A percentile compares a stretch with the other conserved stretches of the same genome.
Conservation (phyloP, 2,888 invertebrate genomes). For the Habrosyne pyritoides region DNA sequence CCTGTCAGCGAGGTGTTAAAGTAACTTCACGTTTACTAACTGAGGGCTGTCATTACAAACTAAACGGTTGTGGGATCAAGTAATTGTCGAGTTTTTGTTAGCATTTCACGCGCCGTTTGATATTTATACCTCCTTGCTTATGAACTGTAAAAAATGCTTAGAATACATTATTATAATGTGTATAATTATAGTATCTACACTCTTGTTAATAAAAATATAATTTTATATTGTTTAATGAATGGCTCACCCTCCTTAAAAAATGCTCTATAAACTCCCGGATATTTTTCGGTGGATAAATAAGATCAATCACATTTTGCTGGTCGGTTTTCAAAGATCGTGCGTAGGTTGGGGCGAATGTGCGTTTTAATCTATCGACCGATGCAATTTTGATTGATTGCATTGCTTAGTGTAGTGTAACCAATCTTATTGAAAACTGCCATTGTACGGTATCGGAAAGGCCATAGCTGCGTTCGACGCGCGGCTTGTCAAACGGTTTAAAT, state of each 20-base stretch:
- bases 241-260: no score
- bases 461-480: slow-evolving; percentile 74
- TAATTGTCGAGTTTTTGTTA: slow-evolving; percentile 61
- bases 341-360: slow-evolving; percentile 57
- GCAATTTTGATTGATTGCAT: slow-evolving; percentile 83
- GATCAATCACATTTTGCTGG: background rate
- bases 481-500: slow-evolving; percentile 81
- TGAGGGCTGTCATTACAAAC: slow-evolving; percentile 44
- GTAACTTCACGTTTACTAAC: slow-evolving; percentile 30
- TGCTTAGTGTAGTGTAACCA: slow-evolving; percentile 83
- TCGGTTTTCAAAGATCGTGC: slow-evolving; percentile 45
- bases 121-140: slow-evolving; percentile 28
- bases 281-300: background rate
- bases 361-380: slow-evolving; percentile 73
- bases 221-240: no score
- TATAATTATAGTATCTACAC: background rate
- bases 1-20: slow-evolving; percentile 52
- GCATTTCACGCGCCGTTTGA: slow-evolving; percentile 64
- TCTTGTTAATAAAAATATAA: background rate
- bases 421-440: slow-evolving; percentile 82
- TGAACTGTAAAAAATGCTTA: background rate
- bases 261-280: background rate
- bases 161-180: background rate
- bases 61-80: slow-evolving; percentile 34
- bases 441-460: slow-evolving; percentile 75